phyloP scores from a whole-genome alignment of 2,797 vertebrate species.

The Pseudochirops cupreus region DNA sequence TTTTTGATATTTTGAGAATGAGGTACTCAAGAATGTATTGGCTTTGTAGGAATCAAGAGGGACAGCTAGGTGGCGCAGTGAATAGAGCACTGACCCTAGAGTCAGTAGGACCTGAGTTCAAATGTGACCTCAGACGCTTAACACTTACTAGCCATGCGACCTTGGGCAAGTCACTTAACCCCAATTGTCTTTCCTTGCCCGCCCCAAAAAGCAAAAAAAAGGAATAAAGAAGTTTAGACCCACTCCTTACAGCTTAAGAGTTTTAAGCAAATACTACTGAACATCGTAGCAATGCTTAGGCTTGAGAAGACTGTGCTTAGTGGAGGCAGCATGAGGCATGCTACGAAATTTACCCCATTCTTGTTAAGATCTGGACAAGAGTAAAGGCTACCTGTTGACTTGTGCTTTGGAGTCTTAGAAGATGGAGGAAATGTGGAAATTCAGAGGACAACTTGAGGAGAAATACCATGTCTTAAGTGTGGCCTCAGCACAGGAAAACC shows the following conservation, averaged over 20 bases:
- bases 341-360: neutral
- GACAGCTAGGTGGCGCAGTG: no score
- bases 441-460: neutral
- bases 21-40: neutral
- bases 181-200: no score
- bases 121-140: no score
- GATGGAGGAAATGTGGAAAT: neutral
- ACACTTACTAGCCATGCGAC: no score
- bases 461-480: neutral
- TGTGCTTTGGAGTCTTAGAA: neutral
- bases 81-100: no score
- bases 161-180: no score
- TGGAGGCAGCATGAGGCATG: neutral
- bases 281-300: neutral
- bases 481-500: neutral
- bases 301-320: no score
- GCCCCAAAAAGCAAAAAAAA: neutral
- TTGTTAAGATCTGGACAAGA: neutral
- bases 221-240: neutral
- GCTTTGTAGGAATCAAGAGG: neutral
- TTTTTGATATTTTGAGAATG: neutral
- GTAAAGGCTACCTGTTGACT: neutral
- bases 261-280: neutral
- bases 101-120: no score
- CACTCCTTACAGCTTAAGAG: neutral